These are phyloP conservation scores for Enhydra lutris DNA, from an alignment of 2,113 vertebrate genomes.

Conservation along the genomic window DNA sequence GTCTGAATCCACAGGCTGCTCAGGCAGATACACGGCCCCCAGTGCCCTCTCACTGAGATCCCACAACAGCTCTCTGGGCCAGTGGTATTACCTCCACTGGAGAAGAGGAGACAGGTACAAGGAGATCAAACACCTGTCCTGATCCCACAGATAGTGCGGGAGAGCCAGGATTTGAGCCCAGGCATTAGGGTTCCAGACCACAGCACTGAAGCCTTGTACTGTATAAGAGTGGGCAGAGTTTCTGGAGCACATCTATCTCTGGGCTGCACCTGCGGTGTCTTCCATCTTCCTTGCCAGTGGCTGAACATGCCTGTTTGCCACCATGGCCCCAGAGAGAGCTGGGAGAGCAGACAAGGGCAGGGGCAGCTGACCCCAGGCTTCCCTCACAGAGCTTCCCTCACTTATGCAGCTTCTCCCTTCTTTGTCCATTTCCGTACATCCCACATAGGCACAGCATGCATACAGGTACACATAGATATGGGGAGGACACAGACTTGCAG, in stretches of 20 bases:
- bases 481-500: background rate
- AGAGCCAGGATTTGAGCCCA: background rate
- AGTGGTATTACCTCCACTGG: background rate
- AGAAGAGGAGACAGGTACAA: background rate
- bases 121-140: background rate
- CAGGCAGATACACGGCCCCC: fast-evolving
- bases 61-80: background rate
- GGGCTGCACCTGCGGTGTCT: background rate
- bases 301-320: background rate
- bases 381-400: background rate
- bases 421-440: background rate
- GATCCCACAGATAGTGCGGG: background rate
- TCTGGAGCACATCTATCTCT: background rate
- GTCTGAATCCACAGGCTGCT: background rate
- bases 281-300: background rate
- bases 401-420: background rate
- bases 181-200: fast-evolving
- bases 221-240: fast-evolving
- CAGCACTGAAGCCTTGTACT: background rate
- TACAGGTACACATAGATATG: background rate
- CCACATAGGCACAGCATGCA: fast-evolving
- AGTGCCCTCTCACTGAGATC: background rate
- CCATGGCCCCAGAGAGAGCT: background rate
- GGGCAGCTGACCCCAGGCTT: background rate
- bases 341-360: background rate